Evolutionary conservation across 2,113 vertebrate genomes (phyloP).

Genomic region (Nipponia nippon): DNA sequence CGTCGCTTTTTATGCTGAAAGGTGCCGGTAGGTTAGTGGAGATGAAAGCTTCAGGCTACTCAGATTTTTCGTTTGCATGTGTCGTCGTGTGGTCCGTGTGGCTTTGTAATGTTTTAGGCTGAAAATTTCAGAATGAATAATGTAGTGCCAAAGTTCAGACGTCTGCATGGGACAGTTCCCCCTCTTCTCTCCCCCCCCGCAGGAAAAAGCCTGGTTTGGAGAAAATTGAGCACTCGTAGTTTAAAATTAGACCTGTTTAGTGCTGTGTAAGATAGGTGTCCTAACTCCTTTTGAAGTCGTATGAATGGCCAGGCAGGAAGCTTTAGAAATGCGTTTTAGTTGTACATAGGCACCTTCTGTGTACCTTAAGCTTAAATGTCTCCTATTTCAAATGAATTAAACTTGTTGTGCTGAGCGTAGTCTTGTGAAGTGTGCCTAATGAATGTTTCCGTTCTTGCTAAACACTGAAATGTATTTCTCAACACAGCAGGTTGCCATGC

Average conservation of each 20-base stretch:
- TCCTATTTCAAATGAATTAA: neutral
- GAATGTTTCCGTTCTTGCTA: neutral
- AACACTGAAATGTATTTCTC: neutral
- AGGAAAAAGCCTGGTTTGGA: neutral
- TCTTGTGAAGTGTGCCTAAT: neutral
- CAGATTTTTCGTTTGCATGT: neutral
- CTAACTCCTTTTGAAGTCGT: neutral
- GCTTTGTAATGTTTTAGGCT: neutral
- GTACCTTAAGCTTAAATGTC: neutral
- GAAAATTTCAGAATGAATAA: neutral
- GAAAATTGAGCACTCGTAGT: neutral
- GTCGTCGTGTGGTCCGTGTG: fast-evolving
- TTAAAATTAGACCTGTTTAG: neutral
- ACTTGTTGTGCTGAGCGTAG: neutral
- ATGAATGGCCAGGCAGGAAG: neutral
- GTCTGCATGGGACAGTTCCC: neutral
- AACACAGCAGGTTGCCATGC: neutral
- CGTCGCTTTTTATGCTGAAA: neutral
- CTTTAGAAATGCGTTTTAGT: neutral
- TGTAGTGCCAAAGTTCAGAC: neutral
- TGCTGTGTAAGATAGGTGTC: neutral
- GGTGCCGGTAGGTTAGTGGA: neutral
- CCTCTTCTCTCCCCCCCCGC: neutral
- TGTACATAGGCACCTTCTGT: neutral
- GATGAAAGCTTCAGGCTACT: neutral